Evolutionary conservation across 2,113 vertebrate genomes (phyloP).

Genomic region (Notiomystis cincta): DNA sequence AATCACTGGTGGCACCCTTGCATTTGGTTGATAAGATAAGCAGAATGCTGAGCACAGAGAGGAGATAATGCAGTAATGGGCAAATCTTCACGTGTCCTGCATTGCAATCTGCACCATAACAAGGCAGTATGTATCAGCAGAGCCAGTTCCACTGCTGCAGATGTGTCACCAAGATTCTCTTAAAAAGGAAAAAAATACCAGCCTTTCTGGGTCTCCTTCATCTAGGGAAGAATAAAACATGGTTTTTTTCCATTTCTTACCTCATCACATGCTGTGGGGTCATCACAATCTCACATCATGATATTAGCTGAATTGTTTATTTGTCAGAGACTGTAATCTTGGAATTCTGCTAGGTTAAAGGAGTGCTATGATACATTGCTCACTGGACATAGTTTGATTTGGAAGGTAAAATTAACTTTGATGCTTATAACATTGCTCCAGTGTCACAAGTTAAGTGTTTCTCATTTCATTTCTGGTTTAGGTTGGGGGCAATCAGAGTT

Average conservation of each 20-base stretch:
- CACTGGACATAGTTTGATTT: neutral
- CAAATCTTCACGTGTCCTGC: neutral
- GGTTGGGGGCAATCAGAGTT: neutral
- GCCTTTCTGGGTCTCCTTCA: neutral
- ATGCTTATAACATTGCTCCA: neutral
- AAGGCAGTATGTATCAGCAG: neutral
- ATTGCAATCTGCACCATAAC: neutral
- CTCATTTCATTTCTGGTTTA: neutral
- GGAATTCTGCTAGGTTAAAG: neutral
- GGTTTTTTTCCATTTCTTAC: neutral
- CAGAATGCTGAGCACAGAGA: neutral
- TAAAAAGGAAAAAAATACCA: neutral
- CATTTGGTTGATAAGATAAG: neutral
- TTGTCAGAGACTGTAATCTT: neutral
- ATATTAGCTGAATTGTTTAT: neutral
- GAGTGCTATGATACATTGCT: neutral
- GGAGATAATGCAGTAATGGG: neutral
- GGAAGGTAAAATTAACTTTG: neutral
- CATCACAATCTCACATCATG: neutral
- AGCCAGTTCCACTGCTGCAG: neutral
- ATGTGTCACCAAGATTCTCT: neutral
- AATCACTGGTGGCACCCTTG: neutral
- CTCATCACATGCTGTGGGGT: neutral
- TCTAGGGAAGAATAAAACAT: neutral
- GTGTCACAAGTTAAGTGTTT: neutral